Percentiles rank a stretch among this genome's conserved stretches.
Conservation (phyloP, 2,888 invertebrate genomes). For the Elysia crispata region DNA sequence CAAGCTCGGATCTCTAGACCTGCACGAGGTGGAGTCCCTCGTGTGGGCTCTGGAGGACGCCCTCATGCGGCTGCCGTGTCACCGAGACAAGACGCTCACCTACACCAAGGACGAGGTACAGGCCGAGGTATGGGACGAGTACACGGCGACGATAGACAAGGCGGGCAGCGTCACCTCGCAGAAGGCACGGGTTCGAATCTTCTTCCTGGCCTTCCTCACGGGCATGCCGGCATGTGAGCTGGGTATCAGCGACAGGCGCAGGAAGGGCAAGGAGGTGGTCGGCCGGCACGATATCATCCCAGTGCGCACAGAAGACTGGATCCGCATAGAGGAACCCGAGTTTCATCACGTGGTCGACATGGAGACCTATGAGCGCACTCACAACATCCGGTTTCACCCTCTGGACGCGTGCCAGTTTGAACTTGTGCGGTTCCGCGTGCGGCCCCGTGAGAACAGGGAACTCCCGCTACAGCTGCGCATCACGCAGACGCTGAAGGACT, state of each 20-base stretch:
- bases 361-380: constrained; percentile 87
- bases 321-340: constrained; percentile 93
- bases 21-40: constrained; percentile 94
- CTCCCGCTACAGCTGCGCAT: constrained; percentile 96
- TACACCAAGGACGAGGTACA: constrained; percentile 77
- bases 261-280: constrained; percentile 99
- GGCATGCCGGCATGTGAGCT: constrained; percentile 96
- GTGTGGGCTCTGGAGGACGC: constrained; percentile 94
- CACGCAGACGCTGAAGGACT: constrained; percentile 81
- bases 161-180: constrained; percentile 80
- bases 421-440: constrained; percentile 93
- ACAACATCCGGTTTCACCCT: constrained; percentile 82
- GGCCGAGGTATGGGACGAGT: constrained; percentile 77
- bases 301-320: constrained; percentile 96
- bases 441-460: constrained; percentile 87
- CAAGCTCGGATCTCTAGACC: constrained; percentile 93
- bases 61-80: constrained; percentile 79
- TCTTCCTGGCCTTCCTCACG: constrained; percentile 96
- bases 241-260: constrained; percentile 96
- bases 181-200: constrained; percentile 94
- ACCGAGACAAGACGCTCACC: constrained; percentile 73
- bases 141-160: constrained; percentile 73
- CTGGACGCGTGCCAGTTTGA: constrained; percentile 99
- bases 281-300: constrained; percentile 99
- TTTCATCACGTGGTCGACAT: constrained; percentile 96